Base-by-base conservation (phyloP, 2,888 invertebrate genomes). In the Sinotaia quadrata region DNA sequence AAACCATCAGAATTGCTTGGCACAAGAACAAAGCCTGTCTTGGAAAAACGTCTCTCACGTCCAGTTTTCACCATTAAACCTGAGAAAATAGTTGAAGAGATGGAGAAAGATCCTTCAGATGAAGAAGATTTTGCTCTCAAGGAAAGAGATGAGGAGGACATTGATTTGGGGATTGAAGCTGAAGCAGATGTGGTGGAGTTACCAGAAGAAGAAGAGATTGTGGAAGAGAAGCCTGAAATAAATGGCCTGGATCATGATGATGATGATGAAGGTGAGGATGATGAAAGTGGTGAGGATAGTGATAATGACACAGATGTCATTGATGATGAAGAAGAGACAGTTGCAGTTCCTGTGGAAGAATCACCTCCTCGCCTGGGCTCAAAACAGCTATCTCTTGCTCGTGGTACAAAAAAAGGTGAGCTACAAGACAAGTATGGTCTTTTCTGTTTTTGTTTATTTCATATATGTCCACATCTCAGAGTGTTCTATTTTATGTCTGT, bases 41-140 rank as follows among this genome's bases (percentile, higher is more conserved):
- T 84, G 36, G 72, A 70, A n/a, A 78, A 75, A 65, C 75, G 79
- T 54, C 67, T 78, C 34, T 84, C 84, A 15, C 72, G 83, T n/a
- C 76, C 77, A 29, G 76, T 80, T 67, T 78, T 82, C 73, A 73
- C 72, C 18, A 79, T 79, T 44, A 77, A 74, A 70, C 74, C 74
- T 15, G 68, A 75, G 33, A 75, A 75, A 15, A 70, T 74, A 24
- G 69, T 68, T 0, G 72, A 74, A 47, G 75, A 74, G 75, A 70
- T 33, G 73, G 63, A 65, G 60, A 65, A 31, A 71, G 60, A 68
- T 33, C 60, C 51, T 41, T 71, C 68, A 1, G 61, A 36, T 27
- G 67, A 65, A n/a, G 66, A 63, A 27, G 69, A 74, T 27, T 68
- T 65, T 27, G 70, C 67, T 12, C 67, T 68, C 15, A 36, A 58